Base-by-base conservation (phyloP, 2,113 vertebrate genomes). In the Rissa tridactyla region DNA sequence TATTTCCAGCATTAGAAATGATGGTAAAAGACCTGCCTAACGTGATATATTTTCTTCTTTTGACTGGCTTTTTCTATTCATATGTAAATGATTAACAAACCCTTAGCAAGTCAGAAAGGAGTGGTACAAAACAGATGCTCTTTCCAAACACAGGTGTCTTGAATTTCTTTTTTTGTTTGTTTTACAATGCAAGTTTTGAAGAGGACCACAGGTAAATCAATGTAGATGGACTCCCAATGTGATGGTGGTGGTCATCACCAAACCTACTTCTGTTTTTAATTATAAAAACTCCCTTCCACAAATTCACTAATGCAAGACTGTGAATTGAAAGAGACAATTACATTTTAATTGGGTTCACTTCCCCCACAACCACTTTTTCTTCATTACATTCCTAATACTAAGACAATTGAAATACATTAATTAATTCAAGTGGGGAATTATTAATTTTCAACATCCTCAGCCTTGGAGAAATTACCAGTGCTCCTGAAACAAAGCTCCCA, bases 381-480 rank as follows among this genome's bases (percentile, higher is more conserved):
- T 92, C 84, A 92, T 95, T 96, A 88, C 47, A 47, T 88, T 82
- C n/a, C 54, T 85, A 82, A 62, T 40, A 34, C 30, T 91, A 70
- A 82, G 29, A 66, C 95, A 95, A 95, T 44, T 6, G 32, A 95
- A 97, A 86, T 80, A 46, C 52, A 60, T 96, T 90, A 92, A 96
- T 95, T 97, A 95, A 97, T 95, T 97, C 46, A 95, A 97, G 80
- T 20, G n/a, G 75, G 91, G 71, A 91, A 86, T 95, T 89, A 95
- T 94, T 91, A 95, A 97, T 95, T 96, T 97, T 77, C 66, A 88
- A 77, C 51, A 79, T 89, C 77, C 86, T 61, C 84, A 90, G 51
- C 91, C 54, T 94, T 7, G 1, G 44, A 94, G 70, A 94, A 96
- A 95, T 95, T 87, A 89, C 73, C 75, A 91, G 51, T 55, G 49